phyloP scores from a whole-genome alignment of 2,113 vertebrate species.

The Mus spicilegus region DNA sequence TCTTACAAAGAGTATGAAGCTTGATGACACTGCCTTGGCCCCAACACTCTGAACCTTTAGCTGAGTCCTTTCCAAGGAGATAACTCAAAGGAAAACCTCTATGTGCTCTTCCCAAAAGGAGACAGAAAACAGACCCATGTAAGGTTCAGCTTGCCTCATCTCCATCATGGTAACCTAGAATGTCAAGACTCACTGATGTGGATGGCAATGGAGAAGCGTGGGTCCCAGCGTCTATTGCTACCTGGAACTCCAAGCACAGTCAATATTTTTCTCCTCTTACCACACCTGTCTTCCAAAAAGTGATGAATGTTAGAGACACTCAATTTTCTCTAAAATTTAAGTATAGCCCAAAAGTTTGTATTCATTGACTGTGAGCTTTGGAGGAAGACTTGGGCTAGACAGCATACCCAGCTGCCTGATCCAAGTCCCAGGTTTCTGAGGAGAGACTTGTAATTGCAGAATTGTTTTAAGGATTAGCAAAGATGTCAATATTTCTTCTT shows the following conservation, averaged over 20 bases:
- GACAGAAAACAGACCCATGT: not conserved
- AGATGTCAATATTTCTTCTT: not conserved
- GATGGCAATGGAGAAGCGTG: not conserved
- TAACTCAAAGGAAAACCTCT: not conserved
- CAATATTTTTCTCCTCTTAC: not conserved
- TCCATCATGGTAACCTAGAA: not conserved
- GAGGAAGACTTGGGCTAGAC: not conserved
- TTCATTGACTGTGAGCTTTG: not conserved
- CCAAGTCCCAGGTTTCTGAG: not conserved
- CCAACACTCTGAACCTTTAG: not conserved
- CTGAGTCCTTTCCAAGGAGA: not conserved
- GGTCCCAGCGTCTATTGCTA: not conserved
- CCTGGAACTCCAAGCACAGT: not conserved
- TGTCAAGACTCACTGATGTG: not conserved
- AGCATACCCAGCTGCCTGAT: not conserved
- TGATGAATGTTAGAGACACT: not conserved
- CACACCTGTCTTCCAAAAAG: not conserved
- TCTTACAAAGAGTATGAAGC: not conserved
- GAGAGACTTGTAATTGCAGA: not conserved
- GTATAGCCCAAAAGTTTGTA: not conserved
- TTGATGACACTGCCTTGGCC: too few species aligned
- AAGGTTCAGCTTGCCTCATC: not conserved
- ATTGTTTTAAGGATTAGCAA: not conserved
- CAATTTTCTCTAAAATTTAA: conserved; percentile 43
- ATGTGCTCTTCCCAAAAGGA: not conserved